Evolutionary conservation across 2,797 vertebrate genomes (phyloP), one percentile per base, ranked within the genome.

Genomic region (Kryptolebias ocellatus): DNA sequence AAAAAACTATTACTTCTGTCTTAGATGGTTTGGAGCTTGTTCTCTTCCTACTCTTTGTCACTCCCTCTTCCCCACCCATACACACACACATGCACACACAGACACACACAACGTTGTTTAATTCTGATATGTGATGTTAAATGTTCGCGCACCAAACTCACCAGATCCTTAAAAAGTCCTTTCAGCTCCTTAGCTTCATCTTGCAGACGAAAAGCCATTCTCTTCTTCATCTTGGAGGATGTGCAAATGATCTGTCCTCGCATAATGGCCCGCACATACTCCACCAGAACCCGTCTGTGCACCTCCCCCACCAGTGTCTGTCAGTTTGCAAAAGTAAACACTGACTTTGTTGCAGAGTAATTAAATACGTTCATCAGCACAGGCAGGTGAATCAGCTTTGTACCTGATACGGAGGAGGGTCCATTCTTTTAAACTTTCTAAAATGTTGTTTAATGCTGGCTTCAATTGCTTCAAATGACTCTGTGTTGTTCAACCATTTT

Each of bases 401-500:
- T 76, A 98, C 97, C 95, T 96, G 96, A 90, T 97, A 97, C 0
- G 96, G 96, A 39, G 95, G 95, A 1, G 91, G 83, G 80, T 94
- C 94, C 93, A 98, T 96, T 51, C 93, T 89, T 28, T 91, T 91
- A 68, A 98, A 95, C 24, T 93, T 95, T 79, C 95, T 95, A 65
- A 95, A 94, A 60, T 96, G 95, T 9, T 93, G 92, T 50, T 94
- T 94, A 65, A 97, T 90, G 57, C 90, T 87, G 12, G 90, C 84
- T 82, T 96, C 93, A 58, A 98, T 97, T 73, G 94, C 82, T 28
- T 97, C 95, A 66, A 96, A 96, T 34, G 95, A 92, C 9, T 96
- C 96, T 0, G 94, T 90, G 90, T 94, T 96, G 72, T 87, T 95
- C 72, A 98, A 61, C 97, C 96, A 98, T 72, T 95, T 96, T 78